phyloP scores from a whole-genome alignment of 2,888 invertebrate genomes.

The Cataglyphis livida region DNA sequence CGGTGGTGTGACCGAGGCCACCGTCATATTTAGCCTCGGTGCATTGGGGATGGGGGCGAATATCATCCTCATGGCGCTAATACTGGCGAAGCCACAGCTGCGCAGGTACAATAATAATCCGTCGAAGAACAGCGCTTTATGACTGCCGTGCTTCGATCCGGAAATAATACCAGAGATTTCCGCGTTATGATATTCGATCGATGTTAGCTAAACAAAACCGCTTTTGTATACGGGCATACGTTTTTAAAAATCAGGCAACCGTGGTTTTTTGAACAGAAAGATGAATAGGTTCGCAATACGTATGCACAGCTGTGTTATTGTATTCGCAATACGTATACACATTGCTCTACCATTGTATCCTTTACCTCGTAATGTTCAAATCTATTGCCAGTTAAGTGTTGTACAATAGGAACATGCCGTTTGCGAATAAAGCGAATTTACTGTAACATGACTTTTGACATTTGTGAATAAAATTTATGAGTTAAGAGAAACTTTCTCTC shows the following conservation, averaged over 20 bases:
- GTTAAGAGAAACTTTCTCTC: neutral
- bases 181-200: conserved; percentile 9
- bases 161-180: conserved; percentile 18
- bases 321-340: neutral
- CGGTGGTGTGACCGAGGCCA: conserved; percentile 92
- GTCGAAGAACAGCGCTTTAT: conserved; percentile 20
- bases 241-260: neutral
- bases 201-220: neutral
- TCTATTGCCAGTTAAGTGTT: neutral
- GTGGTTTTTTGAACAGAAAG: neutral
- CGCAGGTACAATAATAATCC: conserved; percentile 88
- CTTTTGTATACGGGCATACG: neutral
- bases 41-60: conserved; percentile 94
- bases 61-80: conserved; percentile 92
- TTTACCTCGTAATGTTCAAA: neutral
- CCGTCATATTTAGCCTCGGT: conserved; percentile 91
- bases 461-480: conserved; percentile 13
- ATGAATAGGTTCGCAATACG: neutral
- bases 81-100: conserved; percentile 92
- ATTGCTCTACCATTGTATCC: neutral
- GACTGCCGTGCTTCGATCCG: neutral
- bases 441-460: neutral
- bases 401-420: neutral
- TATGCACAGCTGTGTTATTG: neutral
- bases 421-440: conserved; percentile 14